phyloP scores from a whole-genome alignment of 2,797 vertebrate species.

The Rousettus madagascariensis region DNA sequence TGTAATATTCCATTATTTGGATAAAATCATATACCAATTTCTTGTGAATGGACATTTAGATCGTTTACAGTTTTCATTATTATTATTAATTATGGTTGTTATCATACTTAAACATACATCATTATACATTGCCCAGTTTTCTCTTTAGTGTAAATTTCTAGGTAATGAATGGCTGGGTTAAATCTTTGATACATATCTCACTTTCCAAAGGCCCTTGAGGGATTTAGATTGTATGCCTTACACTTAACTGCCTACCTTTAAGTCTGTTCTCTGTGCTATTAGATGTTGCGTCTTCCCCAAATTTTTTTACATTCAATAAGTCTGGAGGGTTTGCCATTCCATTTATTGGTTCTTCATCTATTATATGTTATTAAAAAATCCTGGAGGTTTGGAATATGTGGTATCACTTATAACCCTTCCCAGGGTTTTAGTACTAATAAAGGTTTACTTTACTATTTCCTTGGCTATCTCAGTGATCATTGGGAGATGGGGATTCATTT shows the following conservation, averaged over 20 bases:
- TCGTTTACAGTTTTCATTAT: background rate
- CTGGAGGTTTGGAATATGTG: background rate
- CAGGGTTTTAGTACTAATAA: background rate
- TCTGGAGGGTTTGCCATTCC: background rate
- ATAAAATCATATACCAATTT: background rate
- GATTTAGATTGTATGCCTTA: background rate
- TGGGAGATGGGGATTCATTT: background rate
- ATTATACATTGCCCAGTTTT: background rate
- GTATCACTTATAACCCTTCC: background rate
- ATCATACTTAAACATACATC: background rate
- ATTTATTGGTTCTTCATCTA: background rate
- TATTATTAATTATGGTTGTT: background rate
- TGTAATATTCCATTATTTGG: background rate
- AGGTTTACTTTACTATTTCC: background rate
- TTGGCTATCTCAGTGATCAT: background rate
- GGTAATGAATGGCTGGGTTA: background rate
- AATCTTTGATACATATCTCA: background rate
- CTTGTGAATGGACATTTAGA: background rate
- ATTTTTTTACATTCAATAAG: background rate
- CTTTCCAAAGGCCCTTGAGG: background rate
- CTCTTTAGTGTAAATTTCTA: background rate
- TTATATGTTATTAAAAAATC: background rate
- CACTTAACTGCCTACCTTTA: background rate
- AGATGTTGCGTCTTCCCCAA: background rate
- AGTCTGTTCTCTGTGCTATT: background rate